phyloP scores from a whole-genome alignment of 2,113 vertebrate genomes.

The Pangasianodon hypophthalmus region DNA sequence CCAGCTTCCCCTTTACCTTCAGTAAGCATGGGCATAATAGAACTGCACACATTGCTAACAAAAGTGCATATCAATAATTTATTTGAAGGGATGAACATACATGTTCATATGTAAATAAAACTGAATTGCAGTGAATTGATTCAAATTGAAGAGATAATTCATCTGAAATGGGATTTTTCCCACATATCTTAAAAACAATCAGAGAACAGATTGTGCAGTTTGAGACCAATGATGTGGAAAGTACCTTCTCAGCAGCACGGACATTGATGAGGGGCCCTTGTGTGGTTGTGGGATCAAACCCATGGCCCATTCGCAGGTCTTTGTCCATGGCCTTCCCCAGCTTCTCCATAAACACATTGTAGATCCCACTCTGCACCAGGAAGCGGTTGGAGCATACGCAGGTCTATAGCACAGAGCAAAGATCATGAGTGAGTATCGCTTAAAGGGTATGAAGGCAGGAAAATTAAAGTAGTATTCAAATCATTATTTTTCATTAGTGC shows the following conservation, averaged over 20 bases:
- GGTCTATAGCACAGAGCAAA: slow-evolving; percentile 74
- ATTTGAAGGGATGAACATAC: neutral
- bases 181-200: neutral
- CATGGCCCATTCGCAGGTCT: slow-evolving; percentile 83
- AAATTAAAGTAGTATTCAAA: neutral
- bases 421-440: neutral
- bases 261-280: slow-evolving; percentile 93
- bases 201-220: neutral
- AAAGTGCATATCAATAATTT: neutral
- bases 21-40: neutral
- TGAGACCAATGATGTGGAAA: neutral
- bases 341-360: slow-evolving; percentile 84
- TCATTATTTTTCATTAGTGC: neutral
- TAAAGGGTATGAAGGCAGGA: neutral
- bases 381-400: slow-evolving; percentile 95
- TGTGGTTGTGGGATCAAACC: slow-evolving; percentile 85
- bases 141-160: neutral
- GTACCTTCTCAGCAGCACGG: slow-evolving; percentile 90
- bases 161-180: neutral
- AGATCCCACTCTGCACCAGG: slow-evolving; percentile 87
- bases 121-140: neutral
- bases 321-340: slow-evolving; percentile 81
- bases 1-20: neutral
- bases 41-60: neutral
- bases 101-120: neutral